Evolutionary conservation across 2,113 vertebrate species (phyloP).

Genomic region (Plestiodon gilberti): DNA sequence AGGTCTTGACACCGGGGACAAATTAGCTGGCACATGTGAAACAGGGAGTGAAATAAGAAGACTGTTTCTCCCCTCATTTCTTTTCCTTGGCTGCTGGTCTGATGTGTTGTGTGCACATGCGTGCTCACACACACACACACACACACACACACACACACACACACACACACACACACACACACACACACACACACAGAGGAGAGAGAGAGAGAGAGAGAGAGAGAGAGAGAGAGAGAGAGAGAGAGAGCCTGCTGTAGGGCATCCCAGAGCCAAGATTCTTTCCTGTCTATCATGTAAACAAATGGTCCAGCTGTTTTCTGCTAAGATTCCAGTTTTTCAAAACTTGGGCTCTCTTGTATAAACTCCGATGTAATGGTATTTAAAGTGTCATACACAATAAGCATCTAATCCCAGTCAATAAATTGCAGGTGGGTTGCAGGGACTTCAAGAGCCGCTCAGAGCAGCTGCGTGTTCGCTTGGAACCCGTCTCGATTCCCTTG

Average conservation of each 20-base stretch:
- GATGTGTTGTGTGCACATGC: neutral
- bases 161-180: neutral
- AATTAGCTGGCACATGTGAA: conserved; percentile 73
- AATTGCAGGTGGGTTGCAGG: conserved; percentile 81
- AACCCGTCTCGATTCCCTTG: conserved; percentile 76
- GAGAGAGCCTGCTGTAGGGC: conserved; percentile 65
- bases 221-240: too few species aligned
- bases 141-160: too few species aligned
- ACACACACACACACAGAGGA: conserved; percentile 27
- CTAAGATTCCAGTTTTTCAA: conserved; percentile 86
- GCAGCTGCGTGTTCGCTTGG: conserved; percentile 82
- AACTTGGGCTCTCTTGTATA: conserved; percentile 87
- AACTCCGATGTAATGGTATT: conserved; percentile 89
- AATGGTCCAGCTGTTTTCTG: conserved; percentile 84
- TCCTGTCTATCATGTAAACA: conserved; percentile 86
- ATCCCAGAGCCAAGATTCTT: conserved; percentile 83
- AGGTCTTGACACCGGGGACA: conserved; percentile 76
- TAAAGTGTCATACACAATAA: conserved; percentile 89
- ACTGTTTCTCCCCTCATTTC: conserved; percentile 47
- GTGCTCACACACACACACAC: neutral
- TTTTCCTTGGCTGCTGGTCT: neutral
- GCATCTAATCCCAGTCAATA: conserved; percentile 86
- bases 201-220: too few species aligned
- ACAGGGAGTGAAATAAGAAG: conserved; percentile 7
- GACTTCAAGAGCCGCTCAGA: conserved; percentile 79